Conservation (phyloP, 2,888 invertebrate species). For the Lasiommata megera region DNA sequence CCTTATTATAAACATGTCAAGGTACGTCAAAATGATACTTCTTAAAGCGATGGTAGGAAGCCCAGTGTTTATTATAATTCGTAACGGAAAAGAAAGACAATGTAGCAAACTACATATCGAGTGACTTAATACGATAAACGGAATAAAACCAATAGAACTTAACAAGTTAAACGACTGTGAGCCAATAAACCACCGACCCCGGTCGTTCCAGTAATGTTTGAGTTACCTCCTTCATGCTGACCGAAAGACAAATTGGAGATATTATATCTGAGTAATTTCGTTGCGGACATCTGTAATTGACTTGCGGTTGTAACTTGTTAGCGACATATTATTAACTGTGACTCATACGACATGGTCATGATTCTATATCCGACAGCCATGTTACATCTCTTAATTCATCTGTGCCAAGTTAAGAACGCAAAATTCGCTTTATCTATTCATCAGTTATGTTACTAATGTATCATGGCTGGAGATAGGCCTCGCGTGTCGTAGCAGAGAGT, state of each 20-base stretch:
- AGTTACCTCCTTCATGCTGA: slow-evolving; percentile 37
- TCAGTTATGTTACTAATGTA: too few species aligned
- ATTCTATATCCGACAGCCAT: background rate
- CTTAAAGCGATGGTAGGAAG: too few species aligned
- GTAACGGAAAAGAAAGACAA: slow-evolving; percentile 55
- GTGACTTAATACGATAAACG: slow-evolving; percentile 75
- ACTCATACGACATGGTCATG: slow-evolving; percentile 14
- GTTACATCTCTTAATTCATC: background rate
- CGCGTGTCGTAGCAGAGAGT: too few species aligned
- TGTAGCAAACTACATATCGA: slow-evolving; percentile 46
- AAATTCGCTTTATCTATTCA: too few species aligned
- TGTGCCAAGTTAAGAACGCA: too few species aligned
- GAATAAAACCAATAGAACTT: slow-evolving; percentile 70
- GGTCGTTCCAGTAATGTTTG: slow-evolving; percentile 51
- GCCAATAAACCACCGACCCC: slow-evolving; percentile 60
- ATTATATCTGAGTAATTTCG: slow-evolving; percentile 42
- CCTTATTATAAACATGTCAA: too few species aligned
- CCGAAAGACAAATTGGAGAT: slow-evolving; percentile 36
- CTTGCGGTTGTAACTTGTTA: slow-evolving; percentile 40
- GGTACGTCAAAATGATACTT: too few species aligned
- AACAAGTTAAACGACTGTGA: slow-evolving; percentile 67
- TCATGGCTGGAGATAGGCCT: too few species aligned
- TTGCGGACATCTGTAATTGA: slow-evolving; percentile 43
- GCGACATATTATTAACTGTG: slow-evolving; percentile 42
- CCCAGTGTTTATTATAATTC: slow-evolving; percentile 64